These are phyloP conservation scores for Orchesellides sinensis DNA, from an alignment of 2,888 invertebrate genomes.

Conservation along the genomic window DNA sequence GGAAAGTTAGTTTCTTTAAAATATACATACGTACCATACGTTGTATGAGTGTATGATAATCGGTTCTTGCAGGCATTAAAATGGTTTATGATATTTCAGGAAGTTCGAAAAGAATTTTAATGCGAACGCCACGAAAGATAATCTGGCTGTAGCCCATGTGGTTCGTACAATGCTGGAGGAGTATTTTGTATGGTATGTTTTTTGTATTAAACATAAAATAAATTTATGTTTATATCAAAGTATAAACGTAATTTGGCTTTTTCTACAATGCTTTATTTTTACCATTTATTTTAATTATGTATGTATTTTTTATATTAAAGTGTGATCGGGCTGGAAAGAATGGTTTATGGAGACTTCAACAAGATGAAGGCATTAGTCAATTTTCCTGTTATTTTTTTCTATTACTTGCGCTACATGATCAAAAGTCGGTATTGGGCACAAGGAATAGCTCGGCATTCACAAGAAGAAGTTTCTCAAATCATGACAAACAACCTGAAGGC, in stretches of 20 bases:
- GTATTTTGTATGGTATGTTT: conserved; percentile 20
- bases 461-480: conserved; percentile 62
- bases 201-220: too few species aligned
- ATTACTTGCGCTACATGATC: conserved; percentile 4
- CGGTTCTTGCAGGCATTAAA: too few species aligned
- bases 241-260: conserved; percentile 72
- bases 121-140: conserved; percentile 70
- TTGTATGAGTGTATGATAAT: not conserved
- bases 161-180: conserved; percentile 62
- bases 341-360: conserved; percentile 27
- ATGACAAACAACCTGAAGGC: conserved; percentile 60
- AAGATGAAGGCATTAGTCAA: conserved; percentile 66
- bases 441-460: conserved; percentile 68
- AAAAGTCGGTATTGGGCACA: conserved; percentile 40
- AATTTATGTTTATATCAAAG: not conserved
- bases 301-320: conserved; percentile 66
- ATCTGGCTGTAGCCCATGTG: conserved; percentile 36
- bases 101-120: conserved; percentile 60
- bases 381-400: conserved; percentile 55
- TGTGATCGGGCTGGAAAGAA: conserved; percentile 50
- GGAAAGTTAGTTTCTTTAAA: conserved; percentile 50
- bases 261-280: conserved; percentile 70
- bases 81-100: conserved; percentile 37
- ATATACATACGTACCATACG: not conserved
- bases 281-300: conserved; percentile 1